Base-by-base conservation (phyloP, 35 echinoderm and acorn worm genomes). In the Diadema setosum region DNA sequence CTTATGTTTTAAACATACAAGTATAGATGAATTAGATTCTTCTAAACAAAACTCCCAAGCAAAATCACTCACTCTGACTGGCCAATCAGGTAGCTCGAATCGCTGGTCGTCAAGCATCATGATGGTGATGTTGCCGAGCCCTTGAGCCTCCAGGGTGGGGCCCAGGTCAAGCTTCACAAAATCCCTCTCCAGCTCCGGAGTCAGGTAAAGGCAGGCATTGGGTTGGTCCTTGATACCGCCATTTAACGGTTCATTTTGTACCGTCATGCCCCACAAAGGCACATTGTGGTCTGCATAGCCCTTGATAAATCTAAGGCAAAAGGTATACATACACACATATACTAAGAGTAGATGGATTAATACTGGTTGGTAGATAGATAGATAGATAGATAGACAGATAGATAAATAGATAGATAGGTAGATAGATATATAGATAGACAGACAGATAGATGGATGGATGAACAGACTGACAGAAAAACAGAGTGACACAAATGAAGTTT, bases 31-130 rank as follows among this genome's bases (percentile, higher is more conserved):
- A n/a, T n/a, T n/a, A n/a, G n/a, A n/a, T n/a, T n/a, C n/a, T n/a
- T n/a, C n/a, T n/a, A n/a, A n/a, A n/a, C n/a, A n/a, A n/a, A n/a
- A n/a, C n/a, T n/a, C n/a, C n/a, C n/a, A n/a, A n/a, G n/a, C n/a
- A n/a, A n/a, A n/a, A 67, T 67, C 24, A 4, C 63, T 90, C 59
- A 95, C 93, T 29, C 45, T 42, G 41, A 91, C 56, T 9, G 93
- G 88, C 93, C 88, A 95, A 16, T 76, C 56, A 39, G 93, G 93
- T 8, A 95, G 75, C 5, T 91, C 65, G 40, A 95, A 64, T 30
- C 93, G 80, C 24, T 95, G 87, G 61, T 95, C 93, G 75, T 95
- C 93, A 26, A 95, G 48, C 43, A 95, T 95, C 70, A 95, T 87
- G 35, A 95, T 25, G 32, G 82, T 95, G 5, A 95, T 83, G 52